These are phyloP conservation scores for Clivina fossor DNA, from an alignment of 2,888 invertebrate species.

Conservation along the genomic window DNA sequence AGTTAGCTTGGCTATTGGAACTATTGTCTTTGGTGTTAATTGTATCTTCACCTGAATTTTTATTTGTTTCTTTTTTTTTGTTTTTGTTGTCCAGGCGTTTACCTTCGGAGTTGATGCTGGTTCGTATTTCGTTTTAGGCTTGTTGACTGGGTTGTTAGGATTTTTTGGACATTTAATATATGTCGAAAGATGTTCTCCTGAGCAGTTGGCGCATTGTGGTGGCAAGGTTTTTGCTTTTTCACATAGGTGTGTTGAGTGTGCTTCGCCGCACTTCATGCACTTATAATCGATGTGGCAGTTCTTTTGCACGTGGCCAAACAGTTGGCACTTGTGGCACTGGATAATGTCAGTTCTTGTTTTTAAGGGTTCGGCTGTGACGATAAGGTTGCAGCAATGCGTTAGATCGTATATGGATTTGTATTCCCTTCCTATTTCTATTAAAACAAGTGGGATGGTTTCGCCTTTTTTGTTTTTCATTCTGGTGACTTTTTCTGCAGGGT, in stretches of 20 bases:
- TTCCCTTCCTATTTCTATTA: constrained; percentile 48
- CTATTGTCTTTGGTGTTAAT: constrained; percentile 1
- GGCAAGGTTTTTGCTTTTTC: constrained; percentile 42
- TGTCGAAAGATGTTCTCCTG: constrained; percentile 49
- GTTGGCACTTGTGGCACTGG: constrained; percentile 54
- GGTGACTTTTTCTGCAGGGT: constrained; percentile 50
- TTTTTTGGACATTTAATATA: constrained; percentile 46
- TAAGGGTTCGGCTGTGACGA: constrained; percentile 51
- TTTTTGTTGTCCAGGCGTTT: background rate
- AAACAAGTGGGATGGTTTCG: constrained; percentile 41
- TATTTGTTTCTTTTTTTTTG: constrained; percentile 5
- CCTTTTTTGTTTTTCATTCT: constrained; percentile 48
- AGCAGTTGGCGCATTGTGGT: constrained; percentile 53
- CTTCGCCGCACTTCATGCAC: constrained; percentile 54
- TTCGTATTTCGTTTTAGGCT: background rate
- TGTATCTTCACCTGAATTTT: constrained; percentile 6
- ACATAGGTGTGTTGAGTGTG: constrained; percentile 51
- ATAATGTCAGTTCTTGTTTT: constrained; percentile 42
- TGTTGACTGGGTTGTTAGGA: background rate
- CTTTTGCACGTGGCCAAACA: constrained; percentile 53
- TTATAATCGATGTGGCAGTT: constrained; percentile 50
- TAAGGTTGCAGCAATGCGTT: constrained; percentile 46
- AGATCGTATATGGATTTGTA: constrained; percentile 37
- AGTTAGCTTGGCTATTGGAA: too few relatives aligned
- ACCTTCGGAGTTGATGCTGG: background rate